Base-by-base conservation (phyloP, 2,797 vertebrate species). In the Uromys caudimaculatus region DNA sequence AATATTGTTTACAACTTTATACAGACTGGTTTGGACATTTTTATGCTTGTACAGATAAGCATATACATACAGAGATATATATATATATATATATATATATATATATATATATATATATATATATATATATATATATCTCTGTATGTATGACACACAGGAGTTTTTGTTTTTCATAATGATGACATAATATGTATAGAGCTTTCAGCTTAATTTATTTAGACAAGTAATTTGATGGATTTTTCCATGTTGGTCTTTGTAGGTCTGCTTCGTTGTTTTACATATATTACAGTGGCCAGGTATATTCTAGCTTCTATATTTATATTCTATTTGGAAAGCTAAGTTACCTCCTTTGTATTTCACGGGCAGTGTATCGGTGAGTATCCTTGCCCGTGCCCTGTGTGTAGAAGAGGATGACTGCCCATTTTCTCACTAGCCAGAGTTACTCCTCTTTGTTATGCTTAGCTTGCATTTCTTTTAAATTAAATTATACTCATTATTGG, bases 291-390 rank as follows among this genome's bases (percentile, higher is more conserved):
- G 56, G 85, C 52, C 96, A 82, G 58, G 44, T 87, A 35, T 41
- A 89, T 50, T 94, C 6, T 88, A 78, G 41, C 81, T 94, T 94
- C 79, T 89, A 6, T 83, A 67, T 71, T 93, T 19, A 89, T 41
- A 75, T 4, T 9, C 47, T 96, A 44, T 85, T 95, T 96, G 75
- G 44, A 89, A 95, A 95, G 58, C 50, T 86, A 96, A 73, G 35
- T 89, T 60, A 83, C 62, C 41, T 27, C 75, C 1, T 56, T 62
- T 94, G 92, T 35, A 87, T 95, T 91, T 83, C 93, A 64, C 9
- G 83, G 16, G 89, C n/a, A 64, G 56, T 54, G 60, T 90, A 69
- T 86, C 32, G 64, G 1, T 94, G 73, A 81, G 38, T 91, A 32
- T 67, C 29, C 6, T 91, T 86, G 88, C 23, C 81, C 10, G 56